Conservation (phyloP, 2,797 vertebrate species). For the Loris lydekkerianus region DNA sequence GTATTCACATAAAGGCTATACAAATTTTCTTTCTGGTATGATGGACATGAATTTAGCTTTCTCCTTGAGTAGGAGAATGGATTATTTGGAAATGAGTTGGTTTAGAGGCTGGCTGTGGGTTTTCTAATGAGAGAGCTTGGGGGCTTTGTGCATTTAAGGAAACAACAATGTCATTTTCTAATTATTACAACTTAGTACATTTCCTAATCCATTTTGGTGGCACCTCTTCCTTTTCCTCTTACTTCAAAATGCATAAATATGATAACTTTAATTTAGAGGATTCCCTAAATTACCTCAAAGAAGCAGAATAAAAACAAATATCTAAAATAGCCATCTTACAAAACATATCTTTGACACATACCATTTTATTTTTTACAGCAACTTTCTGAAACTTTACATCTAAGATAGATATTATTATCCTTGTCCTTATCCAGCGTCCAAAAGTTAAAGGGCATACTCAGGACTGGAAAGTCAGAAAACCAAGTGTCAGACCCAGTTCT, state of each 20-base stretch:
- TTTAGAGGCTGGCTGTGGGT: not conserved
- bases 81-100: constrained; percentile 22
- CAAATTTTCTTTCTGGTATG: not conserved
- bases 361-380: constrained; percentile 2
- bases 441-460: not conserved
- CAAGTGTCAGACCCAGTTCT: not conserved
- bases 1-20: not conserved
- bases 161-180: not conserved
- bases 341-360: not conserved
- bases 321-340: not conserved
- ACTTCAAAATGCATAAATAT: not conserved
- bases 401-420: not conserved
- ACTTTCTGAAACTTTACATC: not conserved
- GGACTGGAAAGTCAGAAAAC: not conserved
- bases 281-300: not conserved
- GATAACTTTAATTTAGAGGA: not conserved
- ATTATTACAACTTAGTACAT: not conserved
- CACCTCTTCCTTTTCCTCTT: not conserved
- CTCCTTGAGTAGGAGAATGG: not conserved
- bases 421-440: not conserved
- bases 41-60: not conserved
- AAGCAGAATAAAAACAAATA: constrained; percentile 4
- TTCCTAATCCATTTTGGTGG: not conserved
- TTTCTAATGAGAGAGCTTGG: not conserved
- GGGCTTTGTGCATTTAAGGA: constrained; percentile 35